Conservation (phyloP, 2,113 vertebrate genomes). For the Indicator indicator region DNA sequence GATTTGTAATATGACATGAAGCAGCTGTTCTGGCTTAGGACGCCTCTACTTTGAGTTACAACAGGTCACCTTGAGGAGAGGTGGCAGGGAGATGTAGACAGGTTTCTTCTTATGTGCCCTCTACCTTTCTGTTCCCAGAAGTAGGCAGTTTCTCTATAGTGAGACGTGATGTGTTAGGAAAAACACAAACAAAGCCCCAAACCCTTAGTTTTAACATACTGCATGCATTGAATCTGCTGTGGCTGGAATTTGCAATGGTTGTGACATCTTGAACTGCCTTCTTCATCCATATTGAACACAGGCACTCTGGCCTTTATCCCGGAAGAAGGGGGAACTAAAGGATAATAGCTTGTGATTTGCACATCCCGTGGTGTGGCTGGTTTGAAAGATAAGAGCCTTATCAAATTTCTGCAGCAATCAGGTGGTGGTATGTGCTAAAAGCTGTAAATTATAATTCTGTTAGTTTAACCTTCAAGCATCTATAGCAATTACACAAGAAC, state of each 20-base stretch:
- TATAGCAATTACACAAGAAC: not conserved
- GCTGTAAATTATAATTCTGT: not conserved
- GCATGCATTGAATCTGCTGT: not conserved
- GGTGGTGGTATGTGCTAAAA: not conserved
- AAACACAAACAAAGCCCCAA: not conserved
- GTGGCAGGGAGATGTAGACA: not conserved
- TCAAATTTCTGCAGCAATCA: slow-evolving; percentile 17
- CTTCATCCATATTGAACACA: not conserved
- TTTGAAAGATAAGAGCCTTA: slow-evolving; percentile 32
- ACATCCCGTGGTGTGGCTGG: not conserved
- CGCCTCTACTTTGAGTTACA: not conserved
- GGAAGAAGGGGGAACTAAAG: not conserved
- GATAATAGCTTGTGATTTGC: not conserved
- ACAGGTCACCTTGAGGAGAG: not conserved
- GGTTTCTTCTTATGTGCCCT: not conserved
- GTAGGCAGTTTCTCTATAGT: not conserved
- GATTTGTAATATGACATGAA: accelerated
- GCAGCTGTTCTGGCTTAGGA: not conserved
- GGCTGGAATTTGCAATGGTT: not conserved
- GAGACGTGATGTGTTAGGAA: not conserved
- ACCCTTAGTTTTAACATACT: not conserved
- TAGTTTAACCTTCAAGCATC: slow-evolving; percentile 3
- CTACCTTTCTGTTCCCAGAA: not conserved
- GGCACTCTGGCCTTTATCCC: not conserved
- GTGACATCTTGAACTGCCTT: not conserved